Conservation (phyloP, 2,888 invertebrate species). For the Trissonchulus latispiculum region DNA sequence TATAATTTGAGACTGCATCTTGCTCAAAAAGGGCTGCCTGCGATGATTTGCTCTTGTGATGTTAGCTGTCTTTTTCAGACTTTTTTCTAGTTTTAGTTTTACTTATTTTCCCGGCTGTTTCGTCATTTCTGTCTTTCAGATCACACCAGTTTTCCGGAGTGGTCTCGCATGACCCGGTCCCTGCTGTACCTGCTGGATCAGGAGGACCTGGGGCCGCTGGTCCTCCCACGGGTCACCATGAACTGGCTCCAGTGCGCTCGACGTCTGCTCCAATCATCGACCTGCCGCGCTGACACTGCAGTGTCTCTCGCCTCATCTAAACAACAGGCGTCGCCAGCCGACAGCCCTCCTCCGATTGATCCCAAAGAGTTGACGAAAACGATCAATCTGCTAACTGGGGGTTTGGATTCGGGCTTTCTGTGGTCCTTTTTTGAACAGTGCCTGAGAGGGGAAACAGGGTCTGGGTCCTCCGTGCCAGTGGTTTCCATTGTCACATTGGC, state of each 20-base stretch:
- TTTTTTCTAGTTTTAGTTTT: no score
- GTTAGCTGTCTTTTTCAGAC: no score
- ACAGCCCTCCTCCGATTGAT: background rate
- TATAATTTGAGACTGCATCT: no score
- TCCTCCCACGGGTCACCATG: background rate
- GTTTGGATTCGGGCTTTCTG: conserved; percentile 70
- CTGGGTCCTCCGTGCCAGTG: background rate
- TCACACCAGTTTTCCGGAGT: conserved; percentile 33
- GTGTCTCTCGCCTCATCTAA: no score
- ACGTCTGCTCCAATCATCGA: background rate
- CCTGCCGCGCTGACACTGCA: background rate
- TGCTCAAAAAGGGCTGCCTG: no score
- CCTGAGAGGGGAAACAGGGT: background rate
- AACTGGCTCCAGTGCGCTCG: background rate
- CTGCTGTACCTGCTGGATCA: conserved; percentile 13
- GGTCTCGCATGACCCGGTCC: background rate
- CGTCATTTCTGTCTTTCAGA: background rate
- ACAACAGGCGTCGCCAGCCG: background rate
- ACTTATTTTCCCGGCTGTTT: no score
- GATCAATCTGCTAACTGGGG: conserved; percentile 69
- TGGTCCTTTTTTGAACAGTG: conserved; percentile 62
- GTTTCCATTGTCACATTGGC: background rate
- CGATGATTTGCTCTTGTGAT: no score
- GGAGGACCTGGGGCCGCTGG: conserved; percentile 1
- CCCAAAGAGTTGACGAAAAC: conserved; percentile 63